Evolutionary conservation across 1,140 invertebrate species (phyloP).

Genomic region (Trialeurodes vaporariorum): DNA sequence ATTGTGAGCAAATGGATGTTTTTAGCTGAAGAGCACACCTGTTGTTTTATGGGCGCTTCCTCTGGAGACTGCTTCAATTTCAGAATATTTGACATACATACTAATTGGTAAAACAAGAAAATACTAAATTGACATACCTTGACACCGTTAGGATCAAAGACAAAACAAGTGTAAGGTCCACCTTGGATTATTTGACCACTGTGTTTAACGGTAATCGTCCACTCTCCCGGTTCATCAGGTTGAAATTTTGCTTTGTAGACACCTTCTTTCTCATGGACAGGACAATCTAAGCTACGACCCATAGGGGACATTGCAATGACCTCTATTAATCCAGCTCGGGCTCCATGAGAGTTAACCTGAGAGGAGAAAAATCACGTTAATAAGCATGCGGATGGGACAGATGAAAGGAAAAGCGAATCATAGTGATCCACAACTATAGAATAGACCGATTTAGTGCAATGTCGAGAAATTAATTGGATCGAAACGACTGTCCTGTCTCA

Average conservation of each 20-base stretch:
- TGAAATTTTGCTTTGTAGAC: constrained; percentile 88
- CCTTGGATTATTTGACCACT: constrained; percentile 92
- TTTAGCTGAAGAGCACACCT: too few relatives aligned
- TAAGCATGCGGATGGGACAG: background rate
- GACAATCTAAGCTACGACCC: constrained; percentile 59
- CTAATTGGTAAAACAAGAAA: too few relatives aligned
- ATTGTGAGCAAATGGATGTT: too few relatives aligned
- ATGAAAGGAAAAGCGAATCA: background rate
- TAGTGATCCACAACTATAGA: background rate
- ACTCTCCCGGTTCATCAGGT: constrained; percentile 91
- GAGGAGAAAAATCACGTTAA: constrained; percentile 14
- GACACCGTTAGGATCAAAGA: constrained; percentile 88
- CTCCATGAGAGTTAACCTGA: constrained; percentile 53
- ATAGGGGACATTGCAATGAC: constrained; percentile 82
- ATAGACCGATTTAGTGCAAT: too few relatives aligned
- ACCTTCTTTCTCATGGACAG: constrained; percentile 61
- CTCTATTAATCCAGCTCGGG: constrained; percentile 66
- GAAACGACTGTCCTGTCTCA: too few relatives aligned
- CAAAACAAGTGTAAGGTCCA: constrained; percentile 92
- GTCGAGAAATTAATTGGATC: too few relatives aligned
- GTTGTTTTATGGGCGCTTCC: too few relatives aligned
- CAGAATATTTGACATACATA: too few relatives aligned
- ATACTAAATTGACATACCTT: constrained; percentile 44
- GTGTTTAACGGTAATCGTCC: constrained; percentile 91
- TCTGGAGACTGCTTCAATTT: too few relatives aligned